Base-by-base conservation (phyloP, 2,113 vertebrate species). In the Eublepharis macularius region DNA sequence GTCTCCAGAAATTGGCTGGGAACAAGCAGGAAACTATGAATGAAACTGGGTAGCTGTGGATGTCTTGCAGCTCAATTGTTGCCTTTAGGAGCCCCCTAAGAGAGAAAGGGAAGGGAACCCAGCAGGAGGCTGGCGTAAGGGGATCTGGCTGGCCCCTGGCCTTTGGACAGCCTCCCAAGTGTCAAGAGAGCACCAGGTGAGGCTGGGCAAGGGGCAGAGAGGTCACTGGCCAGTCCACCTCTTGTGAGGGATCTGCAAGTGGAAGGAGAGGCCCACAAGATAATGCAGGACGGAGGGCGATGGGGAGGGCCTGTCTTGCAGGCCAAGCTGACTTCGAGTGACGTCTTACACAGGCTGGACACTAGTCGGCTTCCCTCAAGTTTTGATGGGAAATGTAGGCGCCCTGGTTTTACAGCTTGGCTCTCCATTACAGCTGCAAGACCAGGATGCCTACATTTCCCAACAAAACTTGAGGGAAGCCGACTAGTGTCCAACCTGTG, bases 81-180 rank as follows among this genome's bases (percentile, higher is more conserved):
- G 81, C 75, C 91, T 92, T 90, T 87, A 92, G 49, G 90, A 66
- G 80, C 60, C 65, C 79, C n/a, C 78, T 34, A 76, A 47, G 73
- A 87, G 85, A 91, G 80, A 47, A 11, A 29, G 84, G 73, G 6
- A 89, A 92, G 69, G 74, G 69, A 90, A 91, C 39, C 11, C 66
- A 51, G 86, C 3, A 0, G n/a, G 45, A 24, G 16, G 26, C 86
- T 51, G 76, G 19, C 14, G 4, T n/a, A 13, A 80, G 80, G 84
- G 83, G 51, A 88, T 80, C 73, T 39, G 0, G 0, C 51, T 80
- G 68, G 43, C 24, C 78, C 85, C 88, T 89, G 89, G 84, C 81
- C 87, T 90, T 92, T 89, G 86, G 86, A 88, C 89, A 88, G 68
- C 5, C 83, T 83, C 83, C 88, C 86, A 83, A 89, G 83, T 83